Evolutionary conservation across 2,797 vertebrate genomes (phyloP).

Genomic region (Corythornis leucogaster): DNA sequence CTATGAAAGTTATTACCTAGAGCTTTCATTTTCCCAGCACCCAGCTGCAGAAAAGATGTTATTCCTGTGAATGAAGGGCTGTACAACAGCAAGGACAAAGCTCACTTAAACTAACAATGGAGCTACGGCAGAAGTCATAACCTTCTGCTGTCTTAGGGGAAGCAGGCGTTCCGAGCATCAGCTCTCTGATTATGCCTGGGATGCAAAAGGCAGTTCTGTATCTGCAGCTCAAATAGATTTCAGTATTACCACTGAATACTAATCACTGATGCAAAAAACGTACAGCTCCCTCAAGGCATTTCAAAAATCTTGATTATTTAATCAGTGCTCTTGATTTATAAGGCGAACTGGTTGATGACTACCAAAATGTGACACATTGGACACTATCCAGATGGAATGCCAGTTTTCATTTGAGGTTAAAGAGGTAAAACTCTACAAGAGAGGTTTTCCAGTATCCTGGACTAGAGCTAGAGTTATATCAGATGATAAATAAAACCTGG

Average conservation of each 20-base stretch:
- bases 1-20: constrained; percentile 52
- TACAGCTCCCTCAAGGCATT: constrained; percentile 76
- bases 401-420: constrained; percentile 85
- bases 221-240: constrained; percentile 68
- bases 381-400: constrained; percentile 83
- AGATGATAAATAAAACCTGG: constrained; percentile 81
- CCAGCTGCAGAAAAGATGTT: constrained; percentile 68
- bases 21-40: constrained; percentile 58
- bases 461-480: constrained; percentile 76
- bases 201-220: constrained; percentile 69
- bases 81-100: constrained; percentile 66
- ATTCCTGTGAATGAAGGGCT: constrained; percentile 49
- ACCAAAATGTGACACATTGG: constrained; percentile 82
- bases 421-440: constrained; percentile 79
- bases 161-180: constrained; percentile 41
- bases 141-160: constrained; percentile 65
- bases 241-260: constrained; percentile 65
- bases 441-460: constrained; percentile 75
- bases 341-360: constrained; percentile 79
- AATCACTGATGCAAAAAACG: constrained; percentile 77
- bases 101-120: constrained; percentile 62
- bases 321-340: constrained; percentile 84
- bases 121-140: constrained; percentile 56
- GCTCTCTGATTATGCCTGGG: constrained; percentile 57
- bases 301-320: constrained; percentile 86